Evolutionary conservation across 2,797 vertebrate species (phyloP).

Genomic region (Bufotes viridis): DNA sequence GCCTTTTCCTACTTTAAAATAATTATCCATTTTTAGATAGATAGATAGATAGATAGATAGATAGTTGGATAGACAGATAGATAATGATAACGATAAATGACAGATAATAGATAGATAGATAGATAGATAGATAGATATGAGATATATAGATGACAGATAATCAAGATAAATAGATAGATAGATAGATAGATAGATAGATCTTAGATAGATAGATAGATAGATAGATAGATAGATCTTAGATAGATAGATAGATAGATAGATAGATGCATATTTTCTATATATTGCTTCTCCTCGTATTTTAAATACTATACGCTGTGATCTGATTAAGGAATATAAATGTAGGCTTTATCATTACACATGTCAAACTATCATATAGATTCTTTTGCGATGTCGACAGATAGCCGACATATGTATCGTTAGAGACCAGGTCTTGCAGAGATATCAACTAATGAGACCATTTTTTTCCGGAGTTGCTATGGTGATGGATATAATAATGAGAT

Average conservation of each 20-base stretch:
- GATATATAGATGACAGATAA: too few species aligned
- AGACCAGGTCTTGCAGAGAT: conserved; percentile 13
- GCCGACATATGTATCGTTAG: conserved; percentile 31
- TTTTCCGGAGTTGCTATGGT: conserved; percentile 51
- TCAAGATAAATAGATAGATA: too few species aligned
- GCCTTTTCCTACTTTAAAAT: too few species aligned
- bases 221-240: neutral
- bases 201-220: neutral
- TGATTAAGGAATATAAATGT: conserved; percentile 24
- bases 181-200: neutral
- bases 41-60: too few species aligned
- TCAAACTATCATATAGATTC: conserved; percentile 32
- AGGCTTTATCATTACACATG: conserved; percentile 31
- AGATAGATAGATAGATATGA: too few species aligned
- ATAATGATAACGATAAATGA: too few species aligned
- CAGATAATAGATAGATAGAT: too few species aligned
- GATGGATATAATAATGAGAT: conserved; percentile 50
- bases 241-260: conserved; percentile 1
- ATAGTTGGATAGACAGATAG: too few species aligned
- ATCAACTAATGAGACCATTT: conserved; percentile 44
- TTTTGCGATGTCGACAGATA: conserved; percentile 1
- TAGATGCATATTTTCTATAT: neutral
- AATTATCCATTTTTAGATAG: too few species aligned
- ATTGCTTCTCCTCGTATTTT: neutral
- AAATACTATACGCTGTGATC: neutral